Conservation (phyloP, 2,888 invertebrate species). For the Liposcelis brunnea region DNA sequence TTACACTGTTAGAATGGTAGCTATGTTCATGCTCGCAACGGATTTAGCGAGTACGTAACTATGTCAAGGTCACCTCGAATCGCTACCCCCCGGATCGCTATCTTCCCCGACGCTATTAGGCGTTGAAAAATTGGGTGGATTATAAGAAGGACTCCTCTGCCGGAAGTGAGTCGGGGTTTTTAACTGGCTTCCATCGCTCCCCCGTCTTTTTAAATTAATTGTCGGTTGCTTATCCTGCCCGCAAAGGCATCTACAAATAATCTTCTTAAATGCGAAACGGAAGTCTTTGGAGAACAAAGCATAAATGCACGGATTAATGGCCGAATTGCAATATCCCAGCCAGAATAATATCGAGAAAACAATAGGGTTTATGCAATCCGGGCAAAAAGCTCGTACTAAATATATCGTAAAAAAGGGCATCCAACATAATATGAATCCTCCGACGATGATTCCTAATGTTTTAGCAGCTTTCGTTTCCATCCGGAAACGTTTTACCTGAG, state of each 20-base stretch:
- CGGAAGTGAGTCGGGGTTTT: neutral
- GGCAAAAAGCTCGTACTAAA: slow-evolving; percentile 74
- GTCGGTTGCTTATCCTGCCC: slow-evolving; percentile 24
- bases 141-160: neutral
- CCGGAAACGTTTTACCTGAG: slow-evolving; percentile 76
- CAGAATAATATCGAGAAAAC: slow-evolving; percentile 87
- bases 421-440: slow-evolving; percentile 94
- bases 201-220: slow-evolving; percentile 21
- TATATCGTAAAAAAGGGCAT: slow-evolving; percentile 93
- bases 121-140: neutral
- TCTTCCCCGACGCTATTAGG: slow-evolving; percentile 3
- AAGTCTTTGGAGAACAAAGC: slow-evolving; percentile 91
- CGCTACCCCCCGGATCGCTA: slow-evolving; percentile 5
- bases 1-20: too few relatives aligned
- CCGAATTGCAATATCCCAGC: slow-evolving; percentile 95
- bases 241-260: slow-evolving; percentile 74
- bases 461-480: slow-evolving; percentile 97
- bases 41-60: too few relatives aligned
- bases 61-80: slow-evolving; percentile 6
- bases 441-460: slow-evolving; percentile 91
- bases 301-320: slow-evolving; percentile 89
- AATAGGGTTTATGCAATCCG: slow-evolving; percentile 64
- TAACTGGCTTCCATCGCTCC: slow-evolving; percentile 27
- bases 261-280: slow-evolving; percentile 82
- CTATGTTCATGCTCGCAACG: too few relatives aligned